Conservation (phyloP, 2,888 invertebrate genomes). For the Drosophila longiperda region DNA sequence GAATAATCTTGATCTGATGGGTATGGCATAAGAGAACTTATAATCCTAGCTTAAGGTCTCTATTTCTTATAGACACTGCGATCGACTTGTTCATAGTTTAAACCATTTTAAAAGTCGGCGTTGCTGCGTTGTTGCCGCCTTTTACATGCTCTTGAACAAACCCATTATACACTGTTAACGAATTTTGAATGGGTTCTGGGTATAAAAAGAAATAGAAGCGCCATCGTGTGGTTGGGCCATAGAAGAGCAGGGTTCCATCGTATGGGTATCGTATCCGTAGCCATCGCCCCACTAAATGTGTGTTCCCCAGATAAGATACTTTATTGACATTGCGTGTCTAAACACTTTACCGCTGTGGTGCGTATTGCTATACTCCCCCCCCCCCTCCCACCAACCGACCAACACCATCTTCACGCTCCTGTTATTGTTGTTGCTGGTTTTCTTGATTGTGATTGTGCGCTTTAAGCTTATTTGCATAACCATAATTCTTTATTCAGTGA, state of each 20-base stretch:
- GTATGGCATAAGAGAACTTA: background rate
- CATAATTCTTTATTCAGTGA: slow-evolving; percentile 73
- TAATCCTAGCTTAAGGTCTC: background rate
- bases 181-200: background rate
- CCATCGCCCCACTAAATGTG: slow-evolving; percentile 63
- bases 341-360: slow-evolving; percentile 77
- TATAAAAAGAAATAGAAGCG: slow-evolving; percentile 6
- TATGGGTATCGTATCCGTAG: slow-evolving; percentile 61
- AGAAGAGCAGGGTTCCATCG: slow-evolving; percentile 37
- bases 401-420: background rate
- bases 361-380: slow-evolving; percentile 29
- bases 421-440: slow-evolving; percentile 47
- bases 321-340: slow-evolving; percentile 81
- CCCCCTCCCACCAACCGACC: no score
- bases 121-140: background rate
- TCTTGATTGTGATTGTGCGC: slow-evolving; percentile 79
- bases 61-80: background rate
- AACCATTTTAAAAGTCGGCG: background rate
- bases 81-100: background rate
- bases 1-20: background rate
- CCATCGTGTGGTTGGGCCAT: slow-evolving; percentile 50
- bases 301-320: slow-evolving; percentile 74
- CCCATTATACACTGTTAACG: background rate
- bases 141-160: background rate
- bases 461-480: slow-evolving; percentile 77